Conservation (phyloP, 2,113 vertebrate genomes). For the Egretta garzetta region DNA sequence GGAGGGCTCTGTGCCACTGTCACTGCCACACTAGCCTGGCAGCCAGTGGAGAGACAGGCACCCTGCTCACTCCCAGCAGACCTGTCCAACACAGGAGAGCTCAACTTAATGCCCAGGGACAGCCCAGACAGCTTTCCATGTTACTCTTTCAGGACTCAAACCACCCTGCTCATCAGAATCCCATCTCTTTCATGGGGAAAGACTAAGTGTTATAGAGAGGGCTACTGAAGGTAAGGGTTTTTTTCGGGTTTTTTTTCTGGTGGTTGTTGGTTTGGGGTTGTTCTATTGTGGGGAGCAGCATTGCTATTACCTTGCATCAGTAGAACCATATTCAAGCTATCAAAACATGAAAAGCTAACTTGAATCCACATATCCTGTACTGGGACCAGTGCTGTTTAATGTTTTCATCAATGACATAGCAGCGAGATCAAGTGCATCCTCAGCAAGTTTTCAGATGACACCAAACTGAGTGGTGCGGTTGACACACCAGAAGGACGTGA, state of each 20-base stretch:
- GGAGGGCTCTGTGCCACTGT: background rate
- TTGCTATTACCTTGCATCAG: background rate
- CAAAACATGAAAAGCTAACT: background rate
- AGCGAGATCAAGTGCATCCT: no score
- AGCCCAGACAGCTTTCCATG: background rate
- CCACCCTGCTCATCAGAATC: background rate
- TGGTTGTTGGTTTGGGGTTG: background rate
- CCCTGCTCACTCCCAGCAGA: background rate
- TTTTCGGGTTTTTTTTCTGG: background rate
- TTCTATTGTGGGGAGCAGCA: background rate
- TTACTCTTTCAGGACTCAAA: background rate
- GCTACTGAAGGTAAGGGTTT: background rate
- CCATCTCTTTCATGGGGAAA: background rate
- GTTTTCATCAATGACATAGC: no score
- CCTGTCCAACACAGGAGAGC: accelerated
- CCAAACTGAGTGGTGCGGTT: no score
- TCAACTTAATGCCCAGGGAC: background rate
- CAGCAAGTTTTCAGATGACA: no score
- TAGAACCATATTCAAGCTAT: background rate
- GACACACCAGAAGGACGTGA: no score
- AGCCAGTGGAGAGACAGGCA: background rate
- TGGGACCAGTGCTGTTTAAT: no score
- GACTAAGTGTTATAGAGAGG: background rate
- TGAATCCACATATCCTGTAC: background rate
- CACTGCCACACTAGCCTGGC: background rate